Evolutionary conservation across 2,113 vertebrate genomes (phyloP).

Genomic region (Bagarius yarrelli): DNA sequence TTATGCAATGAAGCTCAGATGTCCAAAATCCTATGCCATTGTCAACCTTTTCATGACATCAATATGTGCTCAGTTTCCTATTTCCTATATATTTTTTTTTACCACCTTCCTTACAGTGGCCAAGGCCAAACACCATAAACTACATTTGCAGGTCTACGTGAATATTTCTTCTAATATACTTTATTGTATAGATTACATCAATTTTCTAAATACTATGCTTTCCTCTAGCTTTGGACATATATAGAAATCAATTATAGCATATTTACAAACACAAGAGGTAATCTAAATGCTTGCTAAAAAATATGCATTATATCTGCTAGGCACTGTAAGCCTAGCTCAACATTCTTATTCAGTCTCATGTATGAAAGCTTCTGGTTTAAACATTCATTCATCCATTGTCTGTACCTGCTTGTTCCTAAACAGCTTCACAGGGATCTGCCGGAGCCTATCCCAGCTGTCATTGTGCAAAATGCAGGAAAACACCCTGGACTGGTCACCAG

Average conservation of each 20-base stretch:
- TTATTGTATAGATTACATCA: constrained; percentile 30
- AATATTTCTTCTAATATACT: constrained; percentile 35
- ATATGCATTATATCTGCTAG: constrained; percentile 5
- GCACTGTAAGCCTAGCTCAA: constrained; percentile 21
- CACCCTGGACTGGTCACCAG: no score
- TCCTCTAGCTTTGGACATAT: constrained; percentile 5
- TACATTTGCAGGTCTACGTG: constrained; percentile 33
- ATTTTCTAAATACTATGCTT: constrained; percentile 27
- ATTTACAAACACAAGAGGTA: constrained; percentile 24
- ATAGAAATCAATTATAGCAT: constrained; percentile 19
- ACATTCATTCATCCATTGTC: no score
- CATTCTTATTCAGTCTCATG: constrained; percentile 26
- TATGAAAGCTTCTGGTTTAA: constrained; percentile 5
- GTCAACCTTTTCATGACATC: constrained; percentile 13
- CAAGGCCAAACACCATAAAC: constrained; percentile 33
- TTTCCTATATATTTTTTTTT: constrained; percentile 34
- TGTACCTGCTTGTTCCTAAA: no score
- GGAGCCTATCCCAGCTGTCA: no score
- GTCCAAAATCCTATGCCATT: background rate
- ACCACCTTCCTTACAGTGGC: background rate
- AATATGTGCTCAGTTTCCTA: constrained; percentile 57
- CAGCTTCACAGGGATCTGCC: no score
- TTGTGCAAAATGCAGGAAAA: no score
- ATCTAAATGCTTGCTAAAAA: constrained; percentile 33
- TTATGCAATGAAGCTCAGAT: background rate